Evolutionary conservation across 1,140 invertebrate genomes (phyloP).

Genomic region (Drosophila grimshawi): DNA sequence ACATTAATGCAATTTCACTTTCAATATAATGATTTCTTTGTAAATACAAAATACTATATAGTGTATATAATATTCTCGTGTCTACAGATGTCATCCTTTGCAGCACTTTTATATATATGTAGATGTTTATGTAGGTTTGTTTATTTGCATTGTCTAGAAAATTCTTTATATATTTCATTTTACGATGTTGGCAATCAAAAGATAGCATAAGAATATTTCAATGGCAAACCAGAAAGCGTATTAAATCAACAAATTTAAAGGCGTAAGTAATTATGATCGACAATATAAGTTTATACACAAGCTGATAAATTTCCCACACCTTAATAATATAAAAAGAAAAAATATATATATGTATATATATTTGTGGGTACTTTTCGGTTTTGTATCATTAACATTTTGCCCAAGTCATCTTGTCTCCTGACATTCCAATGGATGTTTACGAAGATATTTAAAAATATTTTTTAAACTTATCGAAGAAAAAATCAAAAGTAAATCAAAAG

Average conservation of each 20-base stretch:
- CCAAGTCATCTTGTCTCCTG: too few species aligned
- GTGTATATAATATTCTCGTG: neutral
- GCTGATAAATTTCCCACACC: neutral
- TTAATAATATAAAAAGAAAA: too few species aligned
- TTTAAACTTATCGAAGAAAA: too few species aligned
- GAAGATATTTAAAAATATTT: too few species aligned
- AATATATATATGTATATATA: too few species aligned
- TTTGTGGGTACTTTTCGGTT: too few species aligned
- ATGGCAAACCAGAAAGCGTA: neutral
- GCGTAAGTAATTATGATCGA: neutral
- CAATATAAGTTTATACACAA: neutral
- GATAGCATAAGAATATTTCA: slow-evolving; percentile 1
- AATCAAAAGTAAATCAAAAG: too few species aligned
- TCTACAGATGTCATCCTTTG: slow-evolving; percentile 4
- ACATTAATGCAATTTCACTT: slow-evolving; percentile 58
- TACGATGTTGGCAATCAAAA: neutral
- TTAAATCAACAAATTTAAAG: neutral
- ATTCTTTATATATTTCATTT: neutral
- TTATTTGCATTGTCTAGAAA: slow-evolving; percentile 4
- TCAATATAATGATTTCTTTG: slow-evolving; percentile 38
- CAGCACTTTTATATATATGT: neutral
- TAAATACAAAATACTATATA: slow-evolving; percentile 32
- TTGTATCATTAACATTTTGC: too few species aligned
- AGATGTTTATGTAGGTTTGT: neutral
- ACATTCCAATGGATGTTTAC: too few species aligned